Conservation (phyloP, 2,797 vertebrate species). For the Siniperca scherzeri region DNA sequence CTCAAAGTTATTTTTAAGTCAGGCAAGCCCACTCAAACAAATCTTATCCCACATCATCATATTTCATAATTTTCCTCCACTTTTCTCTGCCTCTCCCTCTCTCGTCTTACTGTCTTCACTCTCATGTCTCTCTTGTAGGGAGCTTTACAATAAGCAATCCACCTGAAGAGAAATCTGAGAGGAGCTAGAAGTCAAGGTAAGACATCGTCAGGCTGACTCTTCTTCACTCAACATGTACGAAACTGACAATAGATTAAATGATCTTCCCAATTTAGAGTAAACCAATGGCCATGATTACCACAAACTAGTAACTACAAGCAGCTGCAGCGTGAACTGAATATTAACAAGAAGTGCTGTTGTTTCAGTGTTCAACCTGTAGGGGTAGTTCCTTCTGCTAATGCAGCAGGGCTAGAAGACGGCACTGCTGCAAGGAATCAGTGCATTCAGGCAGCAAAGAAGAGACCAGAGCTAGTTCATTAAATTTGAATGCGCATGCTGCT, state of each 20-base stretch:
- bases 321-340: slow-evolving; percentile 34
- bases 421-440: slow-evolving; percentile 50
- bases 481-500: slow-evolving; percentile 70
- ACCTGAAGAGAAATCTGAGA: slow-evolving; percentile 29
- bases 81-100: not conserved
- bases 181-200: slow-evolving; percentile 34
- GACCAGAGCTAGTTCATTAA: slow-evolving; percentile 68
- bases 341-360: slow-evolving; percentile 11
- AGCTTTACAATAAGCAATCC: slow-evolving; percentile 28
- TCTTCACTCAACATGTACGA: not conserved
- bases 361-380: slow-evolving; percentile 43
- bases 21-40: slow-evolving; percentile 2
- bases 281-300: not conserved
- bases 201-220: not conserved
- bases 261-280: not conserved
- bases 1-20: not conserved
- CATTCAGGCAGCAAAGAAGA: slow-evolving; percentile 64
- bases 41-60: not conserved
- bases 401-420: slow-evolving; percentile 42
- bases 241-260: slow-evolving; percentile 3
- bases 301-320: not conserved
- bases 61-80: slow-evolving; percentile 6
- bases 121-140: not conserved
- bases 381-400: slow-evolving; percentile 53
- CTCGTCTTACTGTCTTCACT: not conserved